Evolutionary conservation across 2,113 vertebrate genomes (phyloP), one percentile per base, ranked within the genome.

Genomic region (Takifugu flavidus): DNA sequence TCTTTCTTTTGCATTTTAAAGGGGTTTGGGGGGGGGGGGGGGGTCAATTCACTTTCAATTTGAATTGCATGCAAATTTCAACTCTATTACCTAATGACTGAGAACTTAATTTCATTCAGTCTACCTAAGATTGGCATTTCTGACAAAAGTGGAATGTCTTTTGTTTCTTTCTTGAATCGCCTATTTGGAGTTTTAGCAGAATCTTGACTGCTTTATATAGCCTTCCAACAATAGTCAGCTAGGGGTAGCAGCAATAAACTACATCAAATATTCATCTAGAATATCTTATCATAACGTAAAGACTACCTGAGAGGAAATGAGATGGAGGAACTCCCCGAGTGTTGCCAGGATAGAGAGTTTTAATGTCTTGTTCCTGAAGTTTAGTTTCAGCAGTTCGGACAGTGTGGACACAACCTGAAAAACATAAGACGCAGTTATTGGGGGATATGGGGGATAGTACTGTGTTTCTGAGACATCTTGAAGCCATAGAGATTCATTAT

Each of bases 271-370:
- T 39, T 10, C 34, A 10, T 39, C 7, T 8, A 39, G 1, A 8
- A 39, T 39, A 39, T 39, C 34, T 39, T 34, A 10, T 39, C 34
- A 8, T 39, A 39, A 62, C 65, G 50, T 42, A 62, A 13, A 31
- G 29, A 29, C 1, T 85, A 86, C 86, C 82, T 85, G 82, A 64
- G 80, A 81, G 20, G 75, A 63, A 42, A 86, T 84, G 67, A 84
- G 82, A 65, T 78, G 78, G 49, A 88, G 79, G 43, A 84, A 70
- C 71, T 85, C 82, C 66, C 74, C 79, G 0, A 86, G 84, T 71
- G 84, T 80, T 45, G 86, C 81, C 59, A 86, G 61, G 62, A 88
- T 65, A 31, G 81, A 65, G 61, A 74, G 84, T 47, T 88, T 84
- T 29, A 80, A 61, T 78, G 81, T 85, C 62, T 14, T 74, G 2